A percentile compares a stretch with the other conserved stretches of the same genome.
Conservation (phyloP, 2,113 vertebrate species). For the Clarias gariepinus region DNA sequence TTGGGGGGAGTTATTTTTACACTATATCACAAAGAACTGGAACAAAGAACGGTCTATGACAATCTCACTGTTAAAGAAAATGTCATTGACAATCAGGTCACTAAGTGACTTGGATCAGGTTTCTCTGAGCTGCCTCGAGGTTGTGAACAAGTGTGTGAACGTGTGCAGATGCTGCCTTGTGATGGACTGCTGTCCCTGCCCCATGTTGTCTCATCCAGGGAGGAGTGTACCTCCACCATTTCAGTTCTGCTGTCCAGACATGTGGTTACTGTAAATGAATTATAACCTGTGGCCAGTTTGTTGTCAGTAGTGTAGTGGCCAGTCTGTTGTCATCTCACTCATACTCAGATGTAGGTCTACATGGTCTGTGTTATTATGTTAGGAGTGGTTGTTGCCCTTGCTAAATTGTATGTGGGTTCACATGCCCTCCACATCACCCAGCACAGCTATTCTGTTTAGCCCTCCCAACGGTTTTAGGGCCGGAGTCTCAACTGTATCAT, state of each 20-base stretch:
- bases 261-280: neutral
- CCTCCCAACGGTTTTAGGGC: conserved; percentile 5
- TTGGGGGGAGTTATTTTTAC: neutral
- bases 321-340: neutral
- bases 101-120: neutral
- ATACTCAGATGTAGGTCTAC: conserved; percentile 9
- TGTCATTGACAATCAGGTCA: neutral
- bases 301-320: neutral
- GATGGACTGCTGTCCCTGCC: neutral
- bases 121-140: neutral
- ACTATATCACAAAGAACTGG: too few species aligned
- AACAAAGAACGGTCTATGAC: too few species aligned
- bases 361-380: conserved; percentile 40
- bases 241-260: neutral
- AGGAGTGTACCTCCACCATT: too few species aligned
- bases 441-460: conserved; percentile 25
- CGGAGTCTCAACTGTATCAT: neutral
- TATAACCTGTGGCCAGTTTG: neutral
- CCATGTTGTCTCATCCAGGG: neutral
- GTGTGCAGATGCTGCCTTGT: neutral
- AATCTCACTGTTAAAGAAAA: too few species aligned
- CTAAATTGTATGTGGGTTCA: conserved; percentile 12
- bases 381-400: conserved; percentile 10
- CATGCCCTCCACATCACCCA: conserved; percentile 17
- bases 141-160: neutral